Base-by-base conservation (phyloP, 2,888 invertebrate species). In the Drosophila bunnanda region DNA sequence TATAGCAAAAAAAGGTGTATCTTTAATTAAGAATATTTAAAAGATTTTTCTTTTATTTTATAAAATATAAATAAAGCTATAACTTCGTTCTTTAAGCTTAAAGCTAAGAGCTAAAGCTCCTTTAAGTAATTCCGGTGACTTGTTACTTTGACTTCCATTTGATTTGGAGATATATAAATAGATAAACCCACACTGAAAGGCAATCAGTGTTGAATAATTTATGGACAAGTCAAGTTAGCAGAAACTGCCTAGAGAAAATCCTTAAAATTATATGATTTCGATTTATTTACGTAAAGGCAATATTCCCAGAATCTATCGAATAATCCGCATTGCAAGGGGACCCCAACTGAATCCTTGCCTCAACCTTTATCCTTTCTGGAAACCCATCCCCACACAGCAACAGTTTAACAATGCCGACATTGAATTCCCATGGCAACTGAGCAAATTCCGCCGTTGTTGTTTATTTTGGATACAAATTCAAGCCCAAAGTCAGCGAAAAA, bases 391-490 rank as follows among this genome's bases (percentile, higher is more conserved):
- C 56, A 28, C 69, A 72, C 67, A 84, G 88, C 88, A 88, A 86
- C 88, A 83, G 83, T 79, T 78, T 59, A 73, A 88, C 80, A 78
- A 88, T 78, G 83, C 83, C 84, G 81, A 77, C 79, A 72, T 75
- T 55, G 22, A 52, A 76, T 79, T 71, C 39, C 82, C 81, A 89
- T 90, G 84, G 75, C 74, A 82, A 90, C 89, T 62, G 8, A 58
- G 54, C 62, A 79, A 89, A 89, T 89, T 84, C 85, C 88, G 75
- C 74, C 78, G 89, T 88, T 77, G 76, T 85, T 85, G 89, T 89
- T 89, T 88, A 83, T 78, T 85, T 84, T 75, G 77, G 78, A 82
- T 80, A 85, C 79, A 78, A 72, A 34, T 61, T 56, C 30, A 20
- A 25, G 30, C 41, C 22, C 12, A 54, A 39, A 67, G 69, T 67